Conservation (phyloP, 2,888 invertebrate species). For the Epinotia bilunana region DNA sequence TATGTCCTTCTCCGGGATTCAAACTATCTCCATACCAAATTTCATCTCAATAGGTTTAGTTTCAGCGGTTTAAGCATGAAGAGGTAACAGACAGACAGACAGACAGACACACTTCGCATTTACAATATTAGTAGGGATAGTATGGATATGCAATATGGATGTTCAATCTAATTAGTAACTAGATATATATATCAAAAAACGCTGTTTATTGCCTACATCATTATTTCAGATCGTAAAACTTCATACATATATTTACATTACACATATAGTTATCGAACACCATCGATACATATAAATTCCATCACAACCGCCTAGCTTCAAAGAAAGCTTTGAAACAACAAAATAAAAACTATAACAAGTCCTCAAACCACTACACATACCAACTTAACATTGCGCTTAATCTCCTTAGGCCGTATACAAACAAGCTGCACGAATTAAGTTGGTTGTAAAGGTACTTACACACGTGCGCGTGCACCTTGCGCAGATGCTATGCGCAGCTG, state of each 20-base stretch:
- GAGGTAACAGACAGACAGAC: no score
- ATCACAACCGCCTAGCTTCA: conserved; percentile 6
- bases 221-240: no score
- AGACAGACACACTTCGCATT: no score
- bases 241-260: background rate
- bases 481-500: conserved; percentile 73
- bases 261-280: background rate
- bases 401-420: conserved; percentile 51
- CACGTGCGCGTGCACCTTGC: conserved; percentile 72
- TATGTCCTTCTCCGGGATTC: no score
- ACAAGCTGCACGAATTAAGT: conserved; percentile 43
- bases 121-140: no score
- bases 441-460: conserved; percentile 44
- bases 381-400: conserved; percentile 21
- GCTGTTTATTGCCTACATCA: background rate
- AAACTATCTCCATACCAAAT: no score
- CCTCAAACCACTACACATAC: conserved; percentile 25
- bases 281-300: conserved; percentile 21
- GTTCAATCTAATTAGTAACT: no score
- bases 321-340: conserved; percentile 25
- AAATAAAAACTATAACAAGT: conserved; percentile 21
- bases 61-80: no score
- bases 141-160: no score
- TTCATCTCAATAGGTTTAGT: no score
- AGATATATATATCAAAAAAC: no score